Base-by-base conservation (phyloP, 2,797 vertebrate species). In the Mormyrus proboscirostris region DNA sequence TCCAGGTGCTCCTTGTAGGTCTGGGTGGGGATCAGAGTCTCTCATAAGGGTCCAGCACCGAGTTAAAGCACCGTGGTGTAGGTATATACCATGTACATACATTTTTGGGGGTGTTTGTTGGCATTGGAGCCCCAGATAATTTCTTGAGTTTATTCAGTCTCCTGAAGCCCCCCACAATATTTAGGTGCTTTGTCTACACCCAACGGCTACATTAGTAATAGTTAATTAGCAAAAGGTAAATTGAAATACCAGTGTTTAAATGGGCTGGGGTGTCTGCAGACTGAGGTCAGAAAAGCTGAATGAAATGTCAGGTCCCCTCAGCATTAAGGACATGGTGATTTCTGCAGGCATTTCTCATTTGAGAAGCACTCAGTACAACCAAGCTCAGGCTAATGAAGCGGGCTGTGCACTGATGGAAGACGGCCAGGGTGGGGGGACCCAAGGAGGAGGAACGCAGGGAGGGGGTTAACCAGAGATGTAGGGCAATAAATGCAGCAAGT, bases 1-100 rank as follows among this genome's bases (percentile, higher is more conserved):
- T 99, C 98, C 90, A 99, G 95, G 93, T 99, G 98, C 91, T 99
- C 98, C 93, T 99, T 99, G 9, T 99, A 99, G 4, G 98, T 99
- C 98, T 99, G 90, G 69, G 69, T 2, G 88, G 82, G 73, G 33
- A 73, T 47, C 12, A 33, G 16, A 41, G 57, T 22, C 51, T 55
- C 14, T 82, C 76, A 82, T 44, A 3, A 82, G 76, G 16, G 16
- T 47, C 29, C 16, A 47, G 73, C 73, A 79, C 73, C 2, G 41
- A 79, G 14, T 9, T 44, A n/a, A 8, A 1, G 5, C 14, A 41
- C 73, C 38, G 47, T n/a, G 38, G 33, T 29, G 38, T 0, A 41
- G 3, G 76, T n/a, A 82, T 7, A 47, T n/a, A 41, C 2, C 2
- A n/a, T 47, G 16, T n/a, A 9, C 33, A 73, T 38, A 4, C 0